Evolutionary conservation across 2,797 vertebrate genomes (phyloP).

Genomic region (Masticophis lateralis): DNA sequence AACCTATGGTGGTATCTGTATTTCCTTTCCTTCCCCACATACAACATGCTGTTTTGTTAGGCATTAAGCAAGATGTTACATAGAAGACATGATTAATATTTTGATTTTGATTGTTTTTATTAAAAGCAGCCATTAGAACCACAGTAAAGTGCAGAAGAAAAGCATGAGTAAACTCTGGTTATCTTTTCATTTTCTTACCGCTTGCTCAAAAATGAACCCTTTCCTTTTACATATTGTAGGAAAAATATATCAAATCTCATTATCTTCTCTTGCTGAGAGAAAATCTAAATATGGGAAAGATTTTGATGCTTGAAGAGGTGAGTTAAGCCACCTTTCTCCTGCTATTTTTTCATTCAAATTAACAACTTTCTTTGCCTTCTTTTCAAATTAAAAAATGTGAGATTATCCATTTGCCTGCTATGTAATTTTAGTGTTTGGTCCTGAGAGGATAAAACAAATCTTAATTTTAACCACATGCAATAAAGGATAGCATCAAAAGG

Average conservation of each 20-base stretch:
- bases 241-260: neutral
- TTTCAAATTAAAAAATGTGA: neutral
- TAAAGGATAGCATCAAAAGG: neutral
- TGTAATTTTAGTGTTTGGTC: neutral
- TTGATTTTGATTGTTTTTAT: neutral
- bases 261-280: neutral
- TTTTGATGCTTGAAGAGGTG: neutral
- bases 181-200: neutral
- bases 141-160: neutral
- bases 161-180: neutral
- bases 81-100: neutral
- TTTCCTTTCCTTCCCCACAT: neutral
- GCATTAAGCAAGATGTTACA: neutral
- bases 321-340: neutral
- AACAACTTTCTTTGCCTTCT: neutral
- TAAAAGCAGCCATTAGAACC: neutral
- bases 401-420: neutral
- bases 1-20: neutral
- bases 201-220: neutral
- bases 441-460: neutral
- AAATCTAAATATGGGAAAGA: neutral
- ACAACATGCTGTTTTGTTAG: neutral
- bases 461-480: neutral
- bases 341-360: neutral
- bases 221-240: neutral